Evolutionary conservation across 2,113 vertebrate genomes (phyloP), one percentile per base, ranked within the genome.

Genomic region (Mus pahari): DNA sequence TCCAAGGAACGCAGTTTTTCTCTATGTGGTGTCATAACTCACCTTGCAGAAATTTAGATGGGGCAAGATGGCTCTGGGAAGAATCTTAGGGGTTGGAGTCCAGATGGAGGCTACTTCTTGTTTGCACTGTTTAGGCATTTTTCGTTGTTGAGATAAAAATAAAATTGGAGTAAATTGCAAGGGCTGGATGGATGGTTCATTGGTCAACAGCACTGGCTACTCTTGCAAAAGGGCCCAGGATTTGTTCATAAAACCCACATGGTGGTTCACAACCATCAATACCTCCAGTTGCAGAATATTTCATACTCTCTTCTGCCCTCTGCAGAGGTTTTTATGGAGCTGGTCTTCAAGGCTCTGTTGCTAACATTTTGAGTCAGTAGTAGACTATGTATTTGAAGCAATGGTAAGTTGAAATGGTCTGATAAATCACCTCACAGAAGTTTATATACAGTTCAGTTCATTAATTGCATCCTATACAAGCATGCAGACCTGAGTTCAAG

Each of bases 101-200:
- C 50, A 93, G 87, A 81, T 19, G 48, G 84, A 95, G 64, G 70
- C 66, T 36, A 68, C 75, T 88, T 90, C 45, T 22, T 92, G 28
- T 70, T 77, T 48, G 86, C 16, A 74, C n/a, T 60, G 14, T 58
- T 84, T 82, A 70, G 31, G 11, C 55, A 55, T 79, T 97, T 96
- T 83, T 48, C 77, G 83, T 93, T 77, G 81, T 4, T 79, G 19
- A 93, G 55, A 82, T 68, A 60, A 90, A 88, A 93, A 90, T 33
- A 62, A 31, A 22, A 53, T 48, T 70, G 62, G 94, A 94, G n/a
- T 94, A 22, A 93, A 50, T 84, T 71, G 78, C 22, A 78, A 58
- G 64, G 78, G 28, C n/a, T 19, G 8, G 39, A 83, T 8, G 39
- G 7, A 2, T 64, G 39, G 14, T 16, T 84, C n/a, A 62, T 62